A percentile compares a stretch with the other conserved stretches of the same genome.
Evolutionary conservation across 2,888 invertebrate species (phyloP).

Genomic region (Heteromurus nitidus): DNA sequence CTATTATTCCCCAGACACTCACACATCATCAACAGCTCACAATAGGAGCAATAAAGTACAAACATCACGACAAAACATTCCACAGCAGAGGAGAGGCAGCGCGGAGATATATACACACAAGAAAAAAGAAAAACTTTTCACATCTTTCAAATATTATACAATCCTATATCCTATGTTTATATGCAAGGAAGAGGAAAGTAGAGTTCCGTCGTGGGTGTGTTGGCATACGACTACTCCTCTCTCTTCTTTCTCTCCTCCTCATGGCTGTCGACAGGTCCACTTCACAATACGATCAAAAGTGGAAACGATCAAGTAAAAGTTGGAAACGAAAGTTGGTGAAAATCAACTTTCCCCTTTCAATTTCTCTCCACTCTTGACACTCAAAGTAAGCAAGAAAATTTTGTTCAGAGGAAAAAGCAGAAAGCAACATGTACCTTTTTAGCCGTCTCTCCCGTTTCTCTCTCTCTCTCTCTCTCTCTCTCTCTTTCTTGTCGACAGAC

Average conservation of each 20-base stretch:
- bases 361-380: constrained; percentile 42
- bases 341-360: constrained; percentile 57
- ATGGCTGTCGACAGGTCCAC: constrained; percentile 9
- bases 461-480: constrained; percentile 14
- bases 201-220: too few species aligned
- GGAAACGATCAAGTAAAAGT: constrained; percentile 53
- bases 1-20: constrained; percentile 39
- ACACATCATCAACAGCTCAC: constrained; percentile 55
- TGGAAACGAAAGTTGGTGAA: constrained; percentile 48
- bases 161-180: too few species aligned
- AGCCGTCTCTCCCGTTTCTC: constrained; percentile 37
- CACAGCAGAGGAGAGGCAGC: constrained; percentile 22
- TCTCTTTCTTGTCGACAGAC: constrained; percentile 28
- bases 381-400: constrained; percentile 35
- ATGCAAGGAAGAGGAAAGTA: too few species aligned
- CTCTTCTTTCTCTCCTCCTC: constrained; percentile 8
- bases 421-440: constrained; percentile 59
- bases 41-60: constrained; percentile 55
- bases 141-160: too few species aligned
- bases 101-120: too few species aligned
- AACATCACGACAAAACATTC: constrained; percentile 53
- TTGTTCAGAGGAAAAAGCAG: background rate
- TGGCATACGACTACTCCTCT: too few species aligned
- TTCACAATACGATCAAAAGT: constrained; percentile 59
- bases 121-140: too few species aligned